Percentiles rank a stretch among this genome's conserved stretches.
These are phyloP conservation scores for Theretra japonica DNA, from an alignment of 2,888 invertebrate genomes.

Conservation along the genomic window DNA sequence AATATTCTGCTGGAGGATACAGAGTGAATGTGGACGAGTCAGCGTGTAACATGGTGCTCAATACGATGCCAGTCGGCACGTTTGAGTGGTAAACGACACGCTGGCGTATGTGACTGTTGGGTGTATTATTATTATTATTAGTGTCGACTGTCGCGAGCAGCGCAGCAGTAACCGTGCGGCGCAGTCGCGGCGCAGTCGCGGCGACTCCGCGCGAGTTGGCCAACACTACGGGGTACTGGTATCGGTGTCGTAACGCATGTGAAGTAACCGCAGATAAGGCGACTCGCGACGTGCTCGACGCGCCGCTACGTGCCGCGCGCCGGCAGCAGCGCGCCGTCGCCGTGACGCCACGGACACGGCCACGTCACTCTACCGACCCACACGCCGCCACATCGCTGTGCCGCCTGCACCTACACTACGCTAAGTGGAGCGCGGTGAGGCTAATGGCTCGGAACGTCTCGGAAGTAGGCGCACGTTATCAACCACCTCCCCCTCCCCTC, in stretches of 20 bases:
- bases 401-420: conserved; percentile 29
- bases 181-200: no score
- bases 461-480: conserved; percentile 71
- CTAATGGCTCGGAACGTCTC: conserved; percentile 78
- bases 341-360: conserved; percentile 24
- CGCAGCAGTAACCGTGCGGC: no score
- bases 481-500: conserved; percentile 39
- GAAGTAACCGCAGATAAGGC: conserved; percentile 65
- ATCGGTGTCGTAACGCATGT: conserved; percentile 36
- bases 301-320: conserved; percentile 50
- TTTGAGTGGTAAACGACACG: no score
- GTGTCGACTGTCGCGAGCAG: no score
- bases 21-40: no score
- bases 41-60: no score
- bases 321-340: conserved; percentile 45
- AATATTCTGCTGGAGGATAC: no score
- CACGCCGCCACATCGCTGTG: background rate
- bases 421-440: conserved; percentile 60
- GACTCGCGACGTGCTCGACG: conserved; percentile 65
- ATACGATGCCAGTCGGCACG: no score
- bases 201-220: background rate
- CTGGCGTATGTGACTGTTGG: no score
- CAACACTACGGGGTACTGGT: background rate
- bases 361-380: background rate
- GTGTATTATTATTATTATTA: no score